phyloP scores from a whole-genome alignment of 2,113 vertebrate genomes.

The Chascanopsetta lugubris region DNA sequence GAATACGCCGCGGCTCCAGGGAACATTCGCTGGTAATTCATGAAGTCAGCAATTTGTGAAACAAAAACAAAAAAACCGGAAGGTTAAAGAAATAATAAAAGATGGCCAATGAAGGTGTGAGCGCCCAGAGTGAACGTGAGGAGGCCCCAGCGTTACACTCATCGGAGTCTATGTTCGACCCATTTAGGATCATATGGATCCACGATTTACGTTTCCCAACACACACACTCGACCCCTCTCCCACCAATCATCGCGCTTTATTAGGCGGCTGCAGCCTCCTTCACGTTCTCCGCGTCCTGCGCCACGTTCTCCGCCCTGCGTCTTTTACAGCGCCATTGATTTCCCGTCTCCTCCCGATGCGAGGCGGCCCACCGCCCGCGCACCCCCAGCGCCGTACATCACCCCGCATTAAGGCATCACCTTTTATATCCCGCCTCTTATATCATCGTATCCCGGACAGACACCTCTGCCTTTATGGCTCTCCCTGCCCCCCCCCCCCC shows the following conservation, averaged over 20 bases:
- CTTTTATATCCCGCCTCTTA: constrained; percentile 50
- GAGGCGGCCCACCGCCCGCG: constrained; percentile 36
- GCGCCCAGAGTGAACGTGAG: background rate
- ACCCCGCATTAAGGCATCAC: constrained; percentile 60
- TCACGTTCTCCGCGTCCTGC: constrained; percentile 31
- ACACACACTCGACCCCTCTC: constrained; percentile 23
- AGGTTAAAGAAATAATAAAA: too few relatives aligned
- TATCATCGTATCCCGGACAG: constrained; percentile 46
- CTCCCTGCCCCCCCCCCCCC: constrained; percentile 33
- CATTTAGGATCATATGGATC: constrained; percentile 27
- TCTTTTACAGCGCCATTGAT: constrained; percentile 58
- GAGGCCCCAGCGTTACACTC: background rate
- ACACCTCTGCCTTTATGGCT: constrained; percentile 35
- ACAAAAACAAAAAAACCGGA: too few relatives aligned
- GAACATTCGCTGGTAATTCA: too few relatives aligned
- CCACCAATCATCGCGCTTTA: constrained; percentile 59
- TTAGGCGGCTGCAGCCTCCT: constrained; percentile 33
- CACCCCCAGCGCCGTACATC: constrained; percentile 49
- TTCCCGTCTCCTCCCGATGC: constrained; percentile 31
- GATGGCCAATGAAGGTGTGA: too few relatives aligned
- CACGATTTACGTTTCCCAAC: constrained; percentile 39
- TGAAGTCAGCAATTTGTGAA: too few relatives aligned
- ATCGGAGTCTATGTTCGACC: constrained; percentile 33
- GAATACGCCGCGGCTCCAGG: too few relatives aligned
- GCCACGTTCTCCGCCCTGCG: constrained; percentile 18